These are phyloP conservation scores for Circaetus gallicus DNA, from an alignment of 2,113 vertebrate genomes.

Conservation along the genomic window DNA sequence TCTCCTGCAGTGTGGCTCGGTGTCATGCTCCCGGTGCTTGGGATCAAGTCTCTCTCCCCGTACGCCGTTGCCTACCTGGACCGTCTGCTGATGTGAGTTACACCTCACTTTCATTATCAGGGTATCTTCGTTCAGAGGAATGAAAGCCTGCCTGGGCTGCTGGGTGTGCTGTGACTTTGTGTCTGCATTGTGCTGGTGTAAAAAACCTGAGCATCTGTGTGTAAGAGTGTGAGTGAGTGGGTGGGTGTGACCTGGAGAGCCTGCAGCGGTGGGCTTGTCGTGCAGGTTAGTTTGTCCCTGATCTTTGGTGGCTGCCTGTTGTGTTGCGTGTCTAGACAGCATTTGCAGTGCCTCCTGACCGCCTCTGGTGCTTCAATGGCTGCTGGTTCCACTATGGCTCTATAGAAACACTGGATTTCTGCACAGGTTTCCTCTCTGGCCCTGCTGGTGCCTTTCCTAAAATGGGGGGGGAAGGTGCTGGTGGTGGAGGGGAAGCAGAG, in stretches of 20 bases:
- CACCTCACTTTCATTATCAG: rapidly evolving
- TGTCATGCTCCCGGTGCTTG: constrained; percentile 94
- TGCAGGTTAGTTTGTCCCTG: no score
- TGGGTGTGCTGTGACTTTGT: no score
- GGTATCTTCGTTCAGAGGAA: neutral
- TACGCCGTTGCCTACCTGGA: constrained; percentile 92
- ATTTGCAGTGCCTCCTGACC: neutral
- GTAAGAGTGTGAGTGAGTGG: neutral
- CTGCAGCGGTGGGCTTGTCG: neutral
- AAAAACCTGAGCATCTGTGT: neutral
- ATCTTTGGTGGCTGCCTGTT: no score
- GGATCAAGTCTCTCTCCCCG: constrained; percentile 86
- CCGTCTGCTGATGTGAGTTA: constrained; percentile 88
- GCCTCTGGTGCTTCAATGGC: rapidly evolving
- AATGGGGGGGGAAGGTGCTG: neutral
- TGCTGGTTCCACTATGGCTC: neutral
- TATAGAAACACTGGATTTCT: no score
- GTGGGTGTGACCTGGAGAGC: neutral
- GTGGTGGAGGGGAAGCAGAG: neutral
- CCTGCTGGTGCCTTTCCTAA: neutral
- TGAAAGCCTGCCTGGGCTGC: neutral
- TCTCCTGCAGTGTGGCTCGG: constrained; percentile 89
- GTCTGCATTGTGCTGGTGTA: rapidly evolving
- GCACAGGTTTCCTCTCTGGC: neutral
- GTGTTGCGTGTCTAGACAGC: neutral